Base-by-base conservation (phyloP, 2,888 invertebrate species). In the Biston betularia region DNA sequence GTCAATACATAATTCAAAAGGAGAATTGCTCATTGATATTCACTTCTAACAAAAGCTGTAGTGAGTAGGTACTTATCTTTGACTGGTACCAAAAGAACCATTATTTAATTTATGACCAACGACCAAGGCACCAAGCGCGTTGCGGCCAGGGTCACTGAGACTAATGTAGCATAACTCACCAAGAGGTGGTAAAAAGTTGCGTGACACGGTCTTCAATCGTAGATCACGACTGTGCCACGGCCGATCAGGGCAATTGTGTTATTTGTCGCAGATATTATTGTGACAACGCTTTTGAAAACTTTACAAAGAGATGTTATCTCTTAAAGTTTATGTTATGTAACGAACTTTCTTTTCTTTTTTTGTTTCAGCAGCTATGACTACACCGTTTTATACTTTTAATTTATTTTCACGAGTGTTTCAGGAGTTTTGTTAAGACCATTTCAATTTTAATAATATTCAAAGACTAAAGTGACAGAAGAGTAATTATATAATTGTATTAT, bases 111-210 rank as follows among this genome's bases (percentile, higher is more conserved):
- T n/a, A 66, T 58, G 48, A 53, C 34, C 57, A 53, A 55, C 63
- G 44, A 69, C 70, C 74, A 75, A 74, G 72, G 73, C 73, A 72
- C 74, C 76, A 76, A 78, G 73, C 80, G 78, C 81, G 77, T 70
- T 78, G 72, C 71, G 75, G 73, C 74, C 80, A 80, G 85, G 85
- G 86, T 89, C 89, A 80, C 80, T 82, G 81, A 71, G 79, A 75
- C 73, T 86, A 87, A 87, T 78, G 77, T 80, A 76, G 81, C 90
- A 89, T 90, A 90, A 80, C 89, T 88, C 90, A 90, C 92, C 92
- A 88, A 88, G 81, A 87, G 87, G 79, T 89, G 83, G 83, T 85
- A 92, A 92, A 92, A 92, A 90, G 82, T 76, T 72, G 82, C 86
- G 87, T 84, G 86, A 84, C 86, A 82, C 76, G 75, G 74, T 79